phyloP scores from a whole-genome alignment of 2,113 vertebrate genomes.

The Monopterus albus region DNA sequence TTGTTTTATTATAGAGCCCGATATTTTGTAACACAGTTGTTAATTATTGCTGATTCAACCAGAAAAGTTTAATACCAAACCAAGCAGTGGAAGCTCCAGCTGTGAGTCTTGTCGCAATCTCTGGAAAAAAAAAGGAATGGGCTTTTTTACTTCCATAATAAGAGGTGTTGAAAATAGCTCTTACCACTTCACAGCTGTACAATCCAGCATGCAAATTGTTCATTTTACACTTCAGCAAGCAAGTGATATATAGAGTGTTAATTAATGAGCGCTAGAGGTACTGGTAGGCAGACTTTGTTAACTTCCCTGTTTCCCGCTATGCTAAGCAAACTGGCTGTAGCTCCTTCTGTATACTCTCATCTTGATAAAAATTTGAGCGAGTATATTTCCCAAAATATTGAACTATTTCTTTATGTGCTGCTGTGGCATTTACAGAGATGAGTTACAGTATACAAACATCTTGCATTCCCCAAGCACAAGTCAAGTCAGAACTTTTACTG shows the following conservation, averaged over 20 bases:
- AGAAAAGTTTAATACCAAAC: background rate
- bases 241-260: too few species aligned
- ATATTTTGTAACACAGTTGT: background rate
- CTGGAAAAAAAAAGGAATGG: too few species aligned
- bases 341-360: too few species aligned
- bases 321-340: too few species aligned
- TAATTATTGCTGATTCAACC: background rate
- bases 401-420: conserved; percentile 13
- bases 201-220: background rate
- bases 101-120: background rate
- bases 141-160: background rate
- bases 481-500: background rate
- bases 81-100: background rate
- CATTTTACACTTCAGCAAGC: background rate
- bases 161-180: background rate
- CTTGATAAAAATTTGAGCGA: background rate
- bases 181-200: background rate
- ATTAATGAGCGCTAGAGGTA: too few species aligned
- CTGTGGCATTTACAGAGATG: background rate
- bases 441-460: background rate
- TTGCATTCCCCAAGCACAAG: background rate
- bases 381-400: background rate
- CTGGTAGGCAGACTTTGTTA: too few species aligned
- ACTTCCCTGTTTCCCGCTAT: too few species aligned
- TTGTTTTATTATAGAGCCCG: background rate